phyloP scores from a whole-genome alignment of 2,113 vertebrate species.

The Aegotheles bennettii region DNA sequence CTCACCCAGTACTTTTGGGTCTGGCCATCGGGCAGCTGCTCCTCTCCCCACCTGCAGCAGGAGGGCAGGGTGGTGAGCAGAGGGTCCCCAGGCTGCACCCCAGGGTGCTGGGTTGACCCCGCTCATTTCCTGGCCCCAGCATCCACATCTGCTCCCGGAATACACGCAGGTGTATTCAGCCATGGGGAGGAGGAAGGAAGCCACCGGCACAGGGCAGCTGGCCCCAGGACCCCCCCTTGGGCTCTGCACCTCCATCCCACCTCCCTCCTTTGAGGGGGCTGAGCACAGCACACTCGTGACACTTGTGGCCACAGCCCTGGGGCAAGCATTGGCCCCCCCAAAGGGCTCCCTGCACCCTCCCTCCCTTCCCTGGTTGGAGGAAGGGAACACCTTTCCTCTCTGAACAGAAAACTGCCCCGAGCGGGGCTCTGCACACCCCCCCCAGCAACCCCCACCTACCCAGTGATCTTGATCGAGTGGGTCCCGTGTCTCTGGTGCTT shows the following conservation, averaged over 20 bases:
- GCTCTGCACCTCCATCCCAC: neutral
- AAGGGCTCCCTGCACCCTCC: neutral
- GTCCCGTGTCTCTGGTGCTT: slow-evolving; percentile 86
- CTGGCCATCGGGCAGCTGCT: slow-evolving; percentile 75
- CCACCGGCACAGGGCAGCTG: neutral
- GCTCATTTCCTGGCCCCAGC: neutral
- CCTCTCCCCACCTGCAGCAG: slow-evolving; percentile 88
- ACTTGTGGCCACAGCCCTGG: neutral
- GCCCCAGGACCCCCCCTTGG: neutral
- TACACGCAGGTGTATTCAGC: neutral
- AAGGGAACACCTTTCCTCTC: neutral
- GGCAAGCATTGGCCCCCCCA: accelerated
- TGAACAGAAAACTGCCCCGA: accelerated
- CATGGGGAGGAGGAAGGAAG: neutral
- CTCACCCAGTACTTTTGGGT: slow-evolving; percentile 92
- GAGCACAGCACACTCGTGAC: accelerated
- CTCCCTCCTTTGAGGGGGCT: neutral
- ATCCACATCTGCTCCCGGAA: neutral
- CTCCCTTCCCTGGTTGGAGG: neutral
- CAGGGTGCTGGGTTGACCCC: neutral
- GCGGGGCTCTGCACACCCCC: neutral
- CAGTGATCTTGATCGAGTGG: slow-evolving; percentile 92
- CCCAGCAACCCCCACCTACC: slow-evolving; percentile 68
- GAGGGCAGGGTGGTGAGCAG: neutral
- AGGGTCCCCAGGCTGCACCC: neutral